phyloP scores from a whole-genome alignment of 2,797 vertebrate species.

The Sebastes alutus region DNA sequence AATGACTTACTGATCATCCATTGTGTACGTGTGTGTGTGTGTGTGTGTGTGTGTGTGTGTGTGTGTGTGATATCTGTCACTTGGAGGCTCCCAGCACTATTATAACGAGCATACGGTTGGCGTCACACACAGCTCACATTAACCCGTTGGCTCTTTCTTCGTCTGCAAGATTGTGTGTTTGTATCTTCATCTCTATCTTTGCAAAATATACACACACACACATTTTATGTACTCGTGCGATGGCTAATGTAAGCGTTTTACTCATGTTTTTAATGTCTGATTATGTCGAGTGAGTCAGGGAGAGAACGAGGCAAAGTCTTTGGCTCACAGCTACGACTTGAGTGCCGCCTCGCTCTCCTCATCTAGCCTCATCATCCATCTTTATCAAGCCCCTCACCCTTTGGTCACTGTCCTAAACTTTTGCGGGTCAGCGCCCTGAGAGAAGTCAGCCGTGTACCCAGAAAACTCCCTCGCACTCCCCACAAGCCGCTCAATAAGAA shows the following conservation, averaged over 20 bases:
- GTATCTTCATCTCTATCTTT: constrained; percentile 23
- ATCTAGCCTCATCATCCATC: constrained; percentile 64
- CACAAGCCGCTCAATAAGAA: constrained; percentile 66
- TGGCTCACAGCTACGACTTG: constrained; percentile 65
- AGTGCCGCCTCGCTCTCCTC: constrained; percentile 41
- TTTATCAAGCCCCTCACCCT: constrained; percentile 60
- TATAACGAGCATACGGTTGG: constrained; percentile 81
- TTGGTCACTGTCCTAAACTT: constrained; percentile 51
- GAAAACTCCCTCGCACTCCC: constrained; percentile 58
- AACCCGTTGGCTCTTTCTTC: constrained; percentile 70
- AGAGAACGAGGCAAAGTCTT: constrained; percentile 59
- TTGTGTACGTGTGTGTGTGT: constrained; percentile 27
- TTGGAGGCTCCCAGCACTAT: constrained; percentile 74
- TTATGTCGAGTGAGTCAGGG: constrained; percentile 72
- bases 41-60: constrained; percentile 48
- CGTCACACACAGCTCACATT: constrained; percentile 74
- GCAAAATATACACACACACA: constrained; percentile 18
- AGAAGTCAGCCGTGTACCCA: constrained; percentile 61
- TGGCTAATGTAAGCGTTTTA: constrained; percentile 64
- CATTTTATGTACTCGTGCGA: constrained; percentile 1
- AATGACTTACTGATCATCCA: constrained; percentile 61
- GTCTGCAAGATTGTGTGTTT: constrained; percentile 42
- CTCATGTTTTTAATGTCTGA: constrained; percentile 74
- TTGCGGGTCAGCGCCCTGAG: constrained; percentile 45
- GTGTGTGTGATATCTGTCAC: constrained; percentile 74